A percentile compares a stretch with the other conserved stretches of the same genome.
phyloP scores from a whole-genome alignment of 2,797 vertebrate genomes.

The Buphagus erythrorhynchus region DNA sequence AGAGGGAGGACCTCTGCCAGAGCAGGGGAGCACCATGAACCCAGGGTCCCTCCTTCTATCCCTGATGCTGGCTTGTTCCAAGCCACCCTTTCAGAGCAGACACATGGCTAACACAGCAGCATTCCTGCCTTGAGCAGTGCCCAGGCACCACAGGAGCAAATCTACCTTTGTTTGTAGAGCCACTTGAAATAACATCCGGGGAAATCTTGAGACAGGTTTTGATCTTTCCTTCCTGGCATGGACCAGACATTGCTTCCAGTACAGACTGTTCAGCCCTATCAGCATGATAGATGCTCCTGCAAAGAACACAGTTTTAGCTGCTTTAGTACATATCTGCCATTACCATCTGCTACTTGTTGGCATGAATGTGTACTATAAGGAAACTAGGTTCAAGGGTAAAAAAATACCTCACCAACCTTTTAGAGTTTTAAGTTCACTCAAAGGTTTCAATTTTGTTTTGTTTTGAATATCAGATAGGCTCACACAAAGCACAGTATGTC shows the following conservation, averaged over 20 bases:
- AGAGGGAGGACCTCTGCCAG: neutral
- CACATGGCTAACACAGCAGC: neutral
- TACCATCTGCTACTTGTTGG: constrained; percentile 62
- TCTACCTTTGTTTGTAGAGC: neutral
- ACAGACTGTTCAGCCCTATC: constrained; percentile 40
- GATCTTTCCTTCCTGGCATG: neutral
- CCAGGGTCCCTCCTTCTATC: neutral
- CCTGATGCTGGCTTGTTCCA: neutral
- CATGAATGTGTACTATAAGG: neutral
- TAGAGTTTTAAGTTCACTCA: neutral
- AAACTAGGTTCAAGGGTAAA: neutral
- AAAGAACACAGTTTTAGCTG: constrained; percentile 48
- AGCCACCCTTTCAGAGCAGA: neutral
- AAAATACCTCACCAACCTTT: neutral
- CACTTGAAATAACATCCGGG: neutral
- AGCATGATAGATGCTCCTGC: constrained; percentile 39
- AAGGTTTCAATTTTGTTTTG: neutral
- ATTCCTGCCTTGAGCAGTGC: neutral
- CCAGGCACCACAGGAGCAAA: neutral
- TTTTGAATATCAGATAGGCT: neutral
- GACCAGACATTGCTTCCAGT: neutral
- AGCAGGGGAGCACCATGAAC: neutral
- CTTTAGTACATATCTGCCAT: constrained; percentile 38
- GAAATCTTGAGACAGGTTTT: constrained; percentile 17
- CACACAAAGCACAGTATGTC: neutral